Evolutionary conservation across 1,140 invertebrate genomes (phyloP), one percentile per base, ranked within the genome.

Genomic region (Pachypsylla venusta): DNA sequence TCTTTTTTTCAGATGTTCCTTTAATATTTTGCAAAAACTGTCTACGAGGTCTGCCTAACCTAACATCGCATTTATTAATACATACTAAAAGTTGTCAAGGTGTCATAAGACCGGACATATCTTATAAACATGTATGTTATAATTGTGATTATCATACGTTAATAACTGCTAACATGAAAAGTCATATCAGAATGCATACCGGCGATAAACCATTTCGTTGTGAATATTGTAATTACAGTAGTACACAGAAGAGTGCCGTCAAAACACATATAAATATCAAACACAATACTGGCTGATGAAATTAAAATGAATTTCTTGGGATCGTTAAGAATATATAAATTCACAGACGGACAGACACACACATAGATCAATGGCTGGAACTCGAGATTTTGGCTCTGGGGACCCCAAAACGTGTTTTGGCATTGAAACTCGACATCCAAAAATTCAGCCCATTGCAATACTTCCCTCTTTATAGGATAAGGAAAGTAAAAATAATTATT

Each of bases 111-210:
- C 42, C 16, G 16, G 42, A 48, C 16, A 4, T 7, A 19, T 48
- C 42, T 5, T 48, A 19, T 22, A 4, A n/a, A n/a, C 22, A 48
- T 48, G 42, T 48, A 62, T 79, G 83, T 64, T 73, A 71, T 0
- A 75, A 78, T 35, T 89, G 86, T 66, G 75, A 77, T 4, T 87
- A 87, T 68, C 74, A 81, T 0, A 87, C 85, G 68, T 83, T 80
- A 1, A 84, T 85, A 64, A 78, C 81, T 3, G 73, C 73, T 14
- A 74, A 75, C 0, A 58, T 78, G 5, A 74, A 73, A 7, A 74
- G 74, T 16, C 76, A 78, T 60, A 61, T 75, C 14, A 64, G 74
- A 4, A 73, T 77, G n/a, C 80, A 82, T 63, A 81, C 78, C 0
- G 79, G 79, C 0, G 77, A 80, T 60, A 74, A 78, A 48, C 80